Evolutionary conservation across 1,140 invertebrate species (phyloP), one percentile per base, ranked within the genome.

Genomic region (Trichonephila clavata): DNA sequence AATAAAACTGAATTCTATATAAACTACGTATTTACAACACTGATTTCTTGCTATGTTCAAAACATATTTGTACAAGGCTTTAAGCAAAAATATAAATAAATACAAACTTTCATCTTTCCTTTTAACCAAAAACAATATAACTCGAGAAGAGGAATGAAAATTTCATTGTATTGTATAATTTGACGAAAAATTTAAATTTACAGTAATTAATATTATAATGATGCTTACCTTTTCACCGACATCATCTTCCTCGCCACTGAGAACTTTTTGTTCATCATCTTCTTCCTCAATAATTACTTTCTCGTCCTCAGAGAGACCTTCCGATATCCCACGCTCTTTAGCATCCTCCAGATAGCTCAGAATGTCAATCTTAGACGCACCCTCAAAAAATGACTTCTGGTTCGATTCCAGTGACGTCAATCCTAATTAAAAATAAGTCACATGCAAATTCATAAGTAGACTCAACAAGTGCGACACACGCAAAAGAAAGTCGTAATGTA

Each of bases 281-380:
- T 94, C 94, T 50, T 91, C 90, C 59, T 94, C 94, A 80, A 93
- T 68, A 18, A 94, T 92, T 8, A 86, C 77, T 13, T 94, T 91
- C 39, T 86, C 68, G 24, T 94, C 93, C 61, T 94, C 90, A 24
- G 93, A 94, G 2, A 95, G 92, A 13, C 94, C 32, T 86, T 95
- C 94, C 43, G 93, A 89, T 24, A 94, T 93, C 24, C 95, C 97
- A 83, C 98, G 97, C 96, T 97, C 97, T 96, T 98, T 97, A 59
- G 98, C 98, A 95, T 98, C 98, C 63, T 98, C 98, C 81, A 99
- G 96, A 95, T 98, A 98, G 65, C 97, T 98, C 16, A 99, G 96
- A 94, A 99, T 98, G 95, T 99, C 98, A 94, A 98, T 98, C 95
- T 98, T 98, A 1, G 98, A 97, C n/a, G 98, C 97, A 86, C 97